Percentiles rank a stretch among this genome's conserved stretches.
Conservation (phyloP, 2,113 vertebrate species). For the Microtus montanus region DNA sequence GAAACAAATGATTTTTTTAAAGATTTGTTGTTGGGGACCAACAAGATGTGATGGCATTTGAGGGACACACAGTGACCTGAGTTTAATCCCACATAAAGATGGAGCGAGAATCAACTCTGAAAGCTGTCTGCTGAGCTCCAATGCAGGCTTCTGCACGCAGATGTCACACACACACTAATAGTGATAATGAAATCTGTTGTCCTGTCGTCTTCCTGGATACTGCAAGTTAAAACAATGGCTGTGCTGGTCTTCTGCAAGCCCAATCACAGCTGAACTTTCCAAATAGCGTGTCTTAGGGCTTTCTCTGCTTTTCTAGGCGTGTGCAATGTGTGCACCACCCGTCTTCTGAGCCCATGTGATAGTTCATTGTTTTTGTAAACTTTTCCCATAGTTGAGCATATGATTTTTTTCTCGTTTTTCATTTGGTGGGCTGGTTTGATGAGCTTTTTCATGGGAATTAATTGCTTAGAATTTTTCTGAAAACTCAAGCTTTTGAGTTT, state of each 20-base stretch:
- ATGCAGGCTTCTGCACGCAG: neutral
- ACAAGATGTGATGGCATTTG: neutral
- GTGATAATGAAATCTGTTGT: neutral
- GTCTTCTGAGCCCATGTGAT: neutral
- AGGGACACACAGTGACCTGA: neutral
- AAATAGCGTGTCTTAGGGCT: neutral
- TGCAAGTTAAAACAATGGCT: neutral
- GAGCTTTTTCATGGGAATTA: constrained; percentile 13
- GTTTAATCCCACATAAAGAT: neutral
- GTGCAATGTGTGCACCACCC: neutral
- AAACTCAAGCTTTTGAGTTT: constrained; percentile 28
- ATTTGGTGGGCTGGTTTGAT: neutral
- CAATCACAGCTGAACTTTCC: neutral
- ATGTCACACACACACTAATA: neutral
- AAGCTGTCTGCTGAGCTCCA: neutral
- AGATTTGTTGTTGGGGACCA: neutral
- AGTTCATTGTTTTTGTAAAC: neutral
- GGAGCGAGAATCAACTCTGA: neutral
- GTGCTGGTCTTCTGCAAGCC: constrained; percentile 5
- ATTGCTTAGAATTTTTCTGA: constrained; percentile 19
- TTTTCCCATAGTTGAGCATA: neutral
- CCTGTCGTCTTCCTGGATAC: neutral
- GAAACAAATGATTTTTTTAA: neutral
- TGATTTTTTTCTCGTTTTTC: neutral
- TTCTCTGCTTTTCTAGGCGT: neutral